Evolutionary conservation across 2,888 invertebrate genomes (phyloP).

Genomic region (Agonum fuliginosum): DNA sequence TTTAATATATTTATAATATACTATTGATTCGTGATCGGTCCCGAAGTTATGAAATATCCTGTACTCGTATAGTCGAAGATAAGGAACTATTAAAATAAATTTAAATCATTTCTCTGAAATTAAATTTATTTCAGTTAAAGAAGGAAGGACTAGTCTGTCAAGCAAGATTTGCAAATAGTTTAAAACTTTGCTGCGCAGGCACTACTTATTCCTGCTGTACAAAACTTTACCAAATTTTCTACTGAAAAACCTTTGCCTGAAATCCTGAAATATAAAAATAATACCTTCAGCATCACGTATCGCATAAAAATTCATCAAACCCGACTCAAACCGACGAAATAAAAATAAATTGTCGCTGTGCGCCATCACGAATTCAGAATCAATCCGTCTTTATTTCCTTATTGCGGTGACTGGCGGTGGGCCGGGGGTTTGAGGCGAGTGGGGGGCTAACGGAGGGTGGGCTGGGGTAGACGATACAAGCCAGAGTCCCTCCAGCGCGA

Average conservation of each 20-base stretch:
- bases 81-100: too few relatives aligned
- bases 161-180: too few relatives aligned
- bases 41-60: too few relatives aligned
- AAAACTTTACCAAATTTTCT: too few relatives aligned
- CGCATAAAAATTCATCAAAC: constrained; percentile 13
- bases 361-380: constrained; percentile 35
- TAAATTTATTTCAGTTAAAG: too few relatives aligned
- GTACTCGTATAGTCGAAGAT: too few relatives aligned
- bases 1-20: too few relatives aligned
- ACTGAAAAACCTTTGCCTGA: neutral
- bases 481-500: constrained; percentile 41
- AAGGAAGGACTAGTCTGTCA: too few relatives aligned
- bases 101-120: too few relatives aligned
- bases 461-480: constrained; percentile 43
- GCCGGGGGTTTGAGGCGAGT: neutral
- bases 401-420: constrained; percentile 11
- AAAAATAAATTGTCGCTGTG: neutral
- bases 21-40: too few relatives aligned
- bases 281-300: constrained; percentile 7
- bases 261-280: neutral
- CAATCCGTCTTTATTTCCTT: constrained; percentile 47
- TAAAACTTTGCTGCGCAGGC: neutral
- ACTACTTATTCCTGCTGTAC: too few relatives aligned
- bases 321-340: neutral
- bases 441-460: too few relatives aligned